Conservation (phyloP, 2,888 invertebrate genomes). For the Rhagonycha fulva region DNA sequence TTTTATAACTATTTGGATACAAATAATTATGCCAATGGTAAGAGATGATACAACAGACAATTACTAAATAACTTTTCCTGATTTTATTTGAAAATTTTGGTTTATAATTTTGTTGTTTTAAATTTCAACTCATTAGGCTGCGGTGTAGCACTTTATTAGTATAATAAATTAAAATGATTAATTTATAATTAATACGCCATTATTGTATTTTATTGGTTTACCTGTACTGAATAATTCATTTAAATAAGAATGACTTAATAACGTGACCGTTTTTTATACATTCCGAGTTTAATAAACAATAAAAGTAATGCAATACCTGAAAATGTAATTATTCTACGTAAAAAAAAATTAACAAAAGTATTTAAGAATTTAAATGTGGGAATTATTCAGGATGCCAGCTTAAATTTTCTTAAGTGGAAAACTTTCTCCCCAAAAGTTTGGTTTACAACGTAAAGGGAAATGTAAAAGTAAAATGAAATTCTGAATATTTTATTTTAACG, state of each 20-base stretch:
- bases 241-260: neutral
- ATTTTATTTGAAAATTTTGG: neutral
- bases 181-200: neutral
- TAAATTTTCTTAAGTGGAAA: neutral
- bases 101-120: neutral
- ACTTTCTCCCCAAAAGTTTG: neutral
- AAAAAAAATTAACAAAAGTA: no score
- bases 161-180: neutral
- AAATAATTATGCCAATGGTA: neutral
- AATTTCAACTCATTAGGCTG: neutral
- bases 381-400: neutral
- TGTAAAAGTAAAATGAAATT: neutral
- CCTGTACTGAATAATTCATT: neutral
- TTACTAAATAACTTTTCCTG: neutral
- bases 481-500: neutral
- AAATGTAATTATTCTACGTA: no score
- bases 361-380: no score
- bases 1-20: neutral
- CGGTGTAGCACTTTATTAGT: neutral
- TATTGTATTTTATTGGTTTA: neutral
- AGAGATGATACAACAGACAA: neutral
- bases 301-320: neutral
- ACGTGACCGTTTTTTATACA: neutral
- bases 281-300: neutral
- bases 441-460: no score